These are phyloP conservation scores for Nanorana parkeri DNA, from an alignment of 2,113 vertebrate genomes.

Conservation along the genomic window DNA sequence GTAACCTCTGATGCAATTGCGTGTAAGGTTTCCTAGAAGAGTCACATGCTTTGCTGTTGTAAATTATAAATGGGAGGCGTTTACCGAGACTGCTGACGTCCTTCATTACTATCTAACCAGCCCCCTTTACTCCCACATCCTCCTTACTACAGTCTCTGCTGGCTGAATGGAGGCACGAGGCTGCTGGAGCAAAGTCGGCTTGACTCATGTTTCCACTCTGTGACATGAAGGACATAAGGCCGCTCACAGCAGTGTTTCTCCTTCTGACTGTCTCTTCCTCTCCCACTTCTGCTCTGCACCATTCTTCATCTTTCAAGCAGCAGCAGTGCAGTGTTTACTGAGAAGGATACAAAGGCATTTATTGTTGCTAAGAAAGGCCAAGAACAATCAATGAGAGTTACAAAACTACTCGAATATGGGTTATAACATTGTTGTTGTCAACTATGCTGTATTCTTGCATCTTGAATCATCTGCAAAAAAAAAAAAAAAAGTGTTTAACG, in stretches of 20 bases:
- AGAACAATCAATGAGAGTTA: background rate
- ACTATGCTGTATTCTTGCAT: too few relatives aligned
- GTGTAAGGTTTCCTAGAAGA: conserved; percentile 68
- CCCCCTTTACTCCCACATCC: conserved; percentile 54
- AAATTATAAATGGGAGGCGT: conserved; percentile 67
- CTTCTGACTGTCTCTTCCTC: background rate
- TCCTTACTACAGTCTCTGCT: conserved; percentile 64
- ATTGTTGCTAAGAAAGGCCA: background rate
- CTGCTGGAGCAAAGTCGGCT: conserved; percentile 42
- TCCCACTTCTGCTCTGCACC: background rate
- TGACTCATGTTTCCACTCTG: conserved; percentile 11
- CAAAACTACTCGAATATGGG: background rate
- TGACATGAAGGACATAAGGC: conserved; percentile 36
- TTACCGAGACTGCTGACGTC: conserved; percentile 63
- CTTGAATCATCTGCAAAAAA: too few relatives aligned
- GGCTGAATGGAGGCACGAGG: conserved; percentile 61
- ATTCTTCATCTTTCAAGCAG: background rate
- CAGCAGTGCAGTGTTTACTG: background rate
- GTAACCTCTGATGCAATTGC: conserved; percentile 77
- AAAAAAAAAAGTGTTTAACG: too few relatives aligned
- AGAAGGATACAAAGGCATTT: background rate
- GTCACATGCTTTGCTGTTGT: conserved; percentile 69
- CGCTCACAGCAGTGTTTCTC: background rate
- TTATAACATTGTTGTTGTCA: too few relatives aligned
- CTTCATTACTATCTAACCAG: conserved; percentile 66